Evolutionary conservation across 2,888 invertebrate species (phyloP).

Genomic region (Clepsis dumicolana): DNA sequence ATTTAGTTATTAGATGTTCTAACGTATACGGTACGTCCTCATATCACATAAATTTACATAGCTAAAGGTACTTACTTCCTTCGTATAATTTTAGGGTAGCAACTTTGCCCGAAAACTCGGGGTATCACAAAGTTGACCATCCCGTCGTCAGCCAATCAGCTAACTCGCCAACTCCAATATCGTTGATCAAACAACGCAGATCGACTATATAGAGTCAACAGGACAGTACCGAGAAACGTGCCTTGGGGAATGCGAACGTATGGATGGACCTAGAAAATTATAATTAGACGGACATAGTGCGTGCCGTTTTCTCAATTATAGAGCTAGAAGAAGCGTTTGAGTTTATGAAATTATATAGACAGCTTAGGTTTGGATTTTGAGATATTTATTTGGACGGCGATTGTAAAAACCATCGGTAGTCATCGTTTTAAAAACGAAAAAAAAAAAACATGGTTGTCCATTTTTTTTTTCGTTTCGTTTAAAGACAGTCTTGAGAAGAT

Average conservation of each 20-base stretch:
- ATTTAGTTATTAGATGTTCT: no score
- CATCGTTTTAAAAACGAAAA: no score
- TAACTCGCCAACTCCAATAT: conserved; percentile 62
- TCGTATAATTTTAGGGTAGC: conserved; percentile 20
- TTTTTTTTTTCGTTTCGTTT: background rate
- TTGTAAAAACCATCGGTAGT: background rate
- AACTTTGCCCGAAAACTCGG: conserved; percentile 31
- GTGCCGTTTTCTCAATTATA: conserved; percentile 17
- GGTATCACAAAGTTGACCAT: conserved; percentile 39
- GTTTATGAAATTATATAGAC: background rate
- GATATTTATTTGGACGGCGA: background rate
- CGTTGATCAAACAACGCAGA: conserved; percentile 70
- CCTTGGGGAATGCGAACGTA: conserved; percentile 9
- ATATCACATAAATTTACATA: background rate
- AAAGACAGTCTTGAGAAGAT: no score
- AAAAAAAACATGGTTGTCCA: no score
- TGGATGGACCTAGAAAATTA: conserved; percentile 22
- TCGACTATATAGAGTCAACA: conserved; percentile 59
- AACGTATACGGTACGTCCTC: no score
- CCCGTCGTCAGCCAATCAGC: conserved; percentile 70
- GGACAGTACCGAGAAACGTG: conserved; percentile 25
- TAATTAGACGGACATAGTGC: conserved; percentile 30
- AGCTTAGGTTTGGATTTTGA: background rate
- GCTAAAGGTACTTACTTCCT: no score
- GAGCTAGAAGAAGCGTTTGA: background rate